These are phyloP conservation scores for Artibeus jamaicensis DNA, from an alignment of 2,797 vertebrate species.

Conservation along the genomic window DNA sequence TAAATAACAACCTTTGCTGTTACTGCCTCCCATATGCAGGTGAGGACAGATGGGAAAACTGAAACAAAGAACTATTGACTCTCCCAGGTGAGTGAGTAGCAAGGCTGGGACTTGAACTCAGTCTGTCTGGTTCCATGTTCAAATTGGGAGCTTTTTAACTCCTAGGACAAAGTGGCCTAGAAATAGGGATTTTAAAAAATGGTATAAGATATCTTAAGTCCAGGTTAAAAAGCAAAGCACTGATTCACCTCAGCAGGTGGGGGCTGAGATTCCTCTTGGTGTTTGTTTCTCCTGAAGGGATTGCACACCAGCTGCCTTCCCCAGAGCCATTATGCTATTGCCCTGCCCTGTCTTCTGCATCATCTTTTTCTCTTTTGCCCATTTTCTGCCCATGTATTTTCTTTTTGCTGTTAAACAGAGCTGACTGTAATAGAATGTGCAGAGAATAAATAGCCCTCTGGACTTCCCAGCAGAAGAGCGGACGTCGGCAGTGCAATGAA, in stretches of 20 bases:
- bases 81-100: neutral
- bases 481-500: fast-evolving
- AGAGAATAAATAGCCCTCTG: neutral
- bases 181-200: neutral
- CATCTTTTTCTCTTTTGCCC: neutral
- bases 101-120: neutral
- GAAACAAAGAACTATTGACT: neutral
- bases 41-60: neutral
- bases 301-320: neutral
- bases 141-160: neutral
- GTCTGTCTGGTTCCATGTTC: neutral
- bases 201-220: neutral
- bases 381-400: too few relatives aligned
- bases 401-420: neutral
- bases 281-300: neutral
- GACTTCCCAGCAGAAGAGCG: neutral
- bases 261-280: neutral
- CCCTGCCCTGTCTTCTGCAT: neutral
- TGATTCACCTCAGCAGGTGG: neutral
- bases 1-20: neutral
- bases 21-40: neutral
- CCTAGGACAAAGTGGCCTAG: neutral
- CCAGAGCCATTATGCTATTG: neutral
- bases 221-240: neutral
- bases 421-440: neutral